Percentiles rank a stretch among this genome's conserved stretches.
These are phyloP conservation scores for Dicaeum eximium DNA, from an alignment of 2,113 vertebrate species.

Conservation along the genomic window DNA sequence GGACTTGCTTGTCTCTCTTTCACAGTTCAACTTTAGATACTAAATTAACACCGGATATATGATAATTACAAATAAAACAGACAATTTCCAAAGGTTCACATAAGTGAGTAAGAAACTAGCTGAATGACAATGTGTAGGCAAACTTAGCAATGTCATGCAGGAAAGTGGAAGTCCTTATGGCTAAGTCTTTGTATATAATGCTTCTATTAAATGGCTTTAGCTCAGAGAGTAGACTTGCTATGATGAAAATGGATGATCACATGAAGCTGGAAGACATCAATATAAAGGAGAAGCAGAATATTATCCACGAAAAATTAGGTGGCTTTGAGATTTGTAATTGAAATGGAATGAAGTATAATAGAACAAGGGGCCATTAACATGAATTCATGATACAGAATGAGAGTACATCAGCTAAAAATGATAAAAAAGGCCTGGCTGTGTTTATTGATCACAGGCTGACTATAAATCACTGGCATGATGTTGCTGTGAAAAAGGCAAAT, in stretches of 20 bases:
- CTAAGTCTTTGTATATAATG: not conserved
- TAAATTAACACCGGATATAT: not conserved
- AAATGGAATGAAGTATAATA: conserved; percentile 40
- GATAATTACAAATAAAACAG: not conserved
- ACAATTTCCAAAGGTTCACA: not conserved
- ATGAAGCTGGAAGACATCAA: conserved; percentile 11
- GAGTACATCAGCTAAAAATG: conserved; percentile 12
- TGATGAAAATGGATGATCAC: conserved; percentile 16
- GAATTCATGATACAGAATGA: not conserved
- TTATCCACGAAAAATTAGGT: conserved; percentile 23
- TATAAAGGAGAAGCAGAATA: conserved; percentile 13
- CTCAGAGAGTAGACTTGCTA: not conserved
- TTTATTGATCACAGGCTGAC: conserved; percentile 28
- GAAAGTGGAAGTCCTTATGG: not conserved
- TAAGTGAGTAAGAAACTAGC: not conserved
- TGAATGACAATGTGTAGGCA: not conserved
- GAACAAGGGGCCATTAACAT: conserved; percentile 37
- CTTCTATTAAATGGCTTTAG: not conserved
- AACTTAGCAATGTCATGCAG: not conserved
- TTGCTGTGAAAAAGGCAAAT: conserved; percentile 18
- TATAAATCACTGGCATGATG: not conserved
- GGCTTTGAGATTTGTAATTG: conserved; percentile 39
- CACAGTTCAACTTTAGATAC: not conserved
- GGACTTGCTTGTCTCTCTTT: not conserved
- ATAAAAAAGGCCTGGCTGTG: not conserved